Evolutionary conservation across 2,797 vertebrate genomes (phyloP).

Genomic region (Paguma larvata): DNA sequence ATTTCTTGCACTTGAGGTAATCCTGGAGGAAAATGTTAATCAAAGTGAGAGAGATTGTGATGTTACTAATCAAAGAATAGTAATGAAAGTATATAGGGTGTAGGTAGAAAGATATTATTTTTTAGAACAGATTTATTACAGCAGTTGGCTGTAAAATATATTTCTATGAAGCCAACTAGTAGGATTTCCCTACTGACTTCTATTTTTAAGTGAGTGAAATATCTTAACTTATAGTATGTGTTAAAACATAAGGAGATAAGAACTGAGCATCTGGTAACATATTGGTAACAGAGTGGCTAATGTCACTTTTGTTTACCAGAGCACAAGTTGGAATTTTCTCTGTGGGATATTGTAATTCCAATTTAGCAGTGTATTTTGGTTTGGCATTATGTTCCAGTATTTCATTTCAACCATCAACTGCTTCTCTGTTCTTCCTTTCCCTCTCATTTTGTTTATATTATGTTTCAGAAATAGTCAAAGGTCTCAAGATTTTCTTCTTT

Average conservation of each 20-base stretch:
- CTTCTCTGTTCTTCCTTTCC: neutral
- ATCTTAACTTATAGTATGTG: neutral
- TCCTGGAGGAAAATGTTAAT: neutral
- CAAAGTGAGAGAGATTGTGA: neutral
- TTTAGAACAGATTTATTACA: neutral
- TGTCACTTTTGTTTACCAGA: constrained; percentile 3
- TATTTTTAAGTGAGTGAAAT: neutral
- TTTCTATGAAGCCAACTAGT: neutral
- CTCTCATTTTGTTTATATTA: neutral
- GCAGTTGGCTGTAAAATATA: neutral
- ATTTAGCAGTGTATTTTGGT: neutral
- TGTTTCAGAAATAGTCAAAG: neutral
- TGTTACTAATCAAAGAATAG: neutral
- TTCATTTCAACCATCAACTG: neutral
- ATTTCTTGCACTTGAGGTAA: constrained; percentile 21
- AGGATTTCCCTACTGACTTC: neutral
- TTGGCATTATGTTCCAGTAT: neutral
- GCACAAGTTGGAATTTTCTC: neutral
- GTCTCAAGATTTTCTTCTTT: neutral
- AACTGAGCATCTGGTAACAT: neutral
- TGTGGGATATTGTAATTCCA: neutral
- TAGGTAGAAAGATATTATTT: neutral
- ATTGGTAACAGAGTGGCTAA: neutral
- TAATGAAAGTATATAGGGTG: neutral
- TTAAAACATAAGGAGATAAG: neutral